phyloP scores from a whole-genome alignment of 2,888 invertebrate genomes.

The Pseudococcus jackbeardsleyi region DNA sequence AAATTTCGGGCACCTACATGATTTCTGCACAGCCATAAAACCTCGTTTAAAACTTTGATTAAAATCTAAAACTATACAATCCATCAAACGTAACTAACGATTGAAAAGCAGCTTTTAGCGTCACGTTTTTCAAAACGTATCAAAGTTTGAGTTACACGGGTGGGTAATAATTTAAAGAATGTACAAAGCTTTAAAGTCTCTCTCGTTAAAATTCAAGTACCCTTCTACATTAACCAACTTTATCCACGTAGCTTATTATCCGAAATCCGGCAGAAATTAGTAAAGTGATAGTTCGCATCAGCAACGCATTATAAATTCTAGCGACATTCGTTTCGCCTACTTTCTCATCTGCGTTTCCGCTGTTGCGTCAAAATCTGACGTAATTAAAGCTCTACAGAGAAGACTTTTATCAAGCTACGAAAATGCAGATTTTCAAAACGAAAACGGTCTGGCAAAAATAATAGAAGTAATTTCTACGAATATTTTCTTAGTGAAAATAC shows the following conservation, averaged over 20 bases:
- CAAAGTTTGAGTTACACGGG: constrained; percentile 36
- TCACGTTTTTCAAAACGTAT: constrained; percentile 37
- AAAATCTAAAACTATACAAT: not conserved
- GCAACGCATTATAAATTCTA: constrained; percentile 30
- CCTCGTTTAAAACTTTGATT: not conserved
- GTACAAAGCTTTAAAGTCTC: constrained; percentile 32
- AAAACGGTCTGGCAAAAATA: not conserved
- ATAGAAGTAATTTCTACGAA: not conserved
- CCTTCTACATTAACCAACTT: constrained; percentile 42
- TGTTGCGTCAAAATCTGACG: constrained; percentile 21
- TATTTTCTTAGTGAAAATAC: not conserved
- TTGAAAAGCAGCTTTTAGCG: constrained; percentile 38
- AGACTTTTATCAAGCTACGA: not conserved
- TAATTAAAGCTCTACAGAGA: not conserved
- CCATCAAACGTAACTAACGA: constrained; percentile 41
- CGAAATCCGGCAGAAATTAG: constrained; percentile 39
- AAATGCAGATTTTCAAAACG: constrained; percentile 15
- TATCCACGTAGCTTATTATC: constrained; percentile 44
- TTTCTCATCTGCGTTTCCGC: constrained; percentile 20
- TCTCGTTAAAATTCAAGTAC: constrained; percentile 30
- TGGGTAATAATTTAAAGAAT: constrained; percentile 40
- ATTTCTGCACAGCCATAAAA: not conserved
- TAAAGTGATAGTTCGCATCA: constrained; percentile 31
- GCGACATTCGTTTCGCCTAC: constrained; percentile 43
- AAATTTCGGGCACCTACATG: not conserved